Evolutionary conservation across 2,888 invertebrate genomes (phyloP).

Genomic region (Odontocolon sp.): DNA sequence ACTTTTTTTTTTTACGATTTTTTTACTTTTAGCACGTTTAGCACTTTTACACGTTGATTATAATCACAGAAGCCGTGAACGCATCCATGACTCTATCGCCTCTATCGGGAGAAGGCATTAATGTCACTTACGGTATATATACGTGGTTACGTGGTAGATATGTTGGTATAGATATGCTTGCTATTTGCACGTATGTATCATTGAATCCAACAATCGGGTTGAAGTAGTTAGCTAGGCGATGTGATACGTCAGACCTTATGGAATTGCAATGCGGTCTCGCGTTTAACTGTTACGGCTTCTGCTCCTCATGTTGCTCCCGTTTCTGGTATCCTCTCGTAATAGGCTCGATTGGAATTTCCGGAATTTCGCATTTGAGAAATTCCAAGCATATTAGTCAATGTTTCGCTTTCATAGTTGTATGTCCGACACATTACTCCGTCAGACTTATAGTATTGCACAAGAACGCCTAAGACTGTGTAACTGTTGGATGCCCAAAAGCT

Average conservation of each 20-base stretch:
- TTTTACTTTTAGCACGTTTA: no score
- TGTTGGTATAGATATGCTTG: background rate
- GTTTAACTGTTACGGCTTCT: background rate
- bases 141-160: background rate
- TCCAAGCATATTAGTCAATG: background rate
- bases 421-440: no score
- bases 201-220: background rate
- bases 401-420: background rate
- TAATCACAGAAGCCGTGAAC: no score
- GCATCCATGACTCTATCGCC: no score
- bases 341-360: constrained; percentile 26
- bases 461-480: background rate
- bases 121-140: no score
- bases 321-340: background rate
- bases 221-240: background rate
- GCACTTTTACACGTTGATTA: no score
- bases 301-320: background rate
- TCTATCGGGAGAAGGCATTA: no score
- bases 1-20: no score
- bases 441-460: no score
- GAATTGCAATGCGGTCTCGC: constrained; percentile 40
- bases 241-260: constrained; percentile 23
- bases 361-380: constrained; percentile 30
- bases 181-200: background rate
- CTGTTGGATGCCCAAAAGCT: background rate